These are phyloP conservation scores for Pogona vitticeps DNA, from an alignment of 2,113 vertebrate genomes.

Conservation along the genomic window DNA sequence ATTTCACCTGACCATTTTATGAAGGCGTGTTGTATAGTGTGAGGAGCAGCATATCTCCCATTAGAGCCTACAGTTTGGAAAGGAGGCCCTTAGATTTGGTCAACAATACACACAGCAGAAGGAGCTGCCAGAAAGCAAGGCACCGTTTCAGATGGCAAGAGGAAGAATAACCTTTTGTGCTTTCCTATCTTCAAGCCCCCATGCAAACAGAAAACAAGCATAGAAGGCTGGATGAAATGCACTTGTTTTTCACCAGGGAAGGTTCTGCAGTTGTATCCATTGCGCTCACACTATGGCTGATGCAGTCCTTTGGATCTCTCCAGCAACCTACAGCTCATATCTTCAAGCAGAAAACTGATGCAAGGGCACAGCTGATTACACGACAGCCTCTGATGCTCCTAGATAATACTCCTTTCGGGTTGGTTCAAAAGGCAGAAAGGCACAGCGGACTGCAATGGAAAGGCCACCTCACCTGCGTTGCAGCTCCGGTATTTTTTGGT, in stretches of 20 bases:
- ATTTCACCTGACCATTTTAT: too few relatives aligned
- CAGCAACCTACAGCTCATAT: not conserved
- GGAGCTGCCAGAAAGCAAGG: not conserved
- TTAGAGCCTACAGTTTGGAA: too few relatives aligned
- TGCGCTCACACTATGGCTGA: too few relatives aligned
- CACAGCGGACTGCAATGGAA: accelerated
- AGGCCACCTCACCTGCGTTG: constrained; percentile 76
- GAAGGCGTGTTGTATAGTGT: not conserved
- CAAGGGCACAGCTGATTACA: not conserved
- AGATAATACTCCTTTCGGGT: not conserved
- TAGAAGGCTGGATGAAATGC: not conserved
- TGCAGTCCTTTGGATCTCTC: not conserved
- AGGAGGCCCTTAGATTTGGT: not conserved
- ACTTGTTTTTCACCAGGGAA: not conserved
- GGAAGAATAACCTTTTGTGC: not conserved
- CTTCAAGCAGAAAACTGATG: not conserved
- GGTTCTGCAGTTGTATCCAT: not conserved
- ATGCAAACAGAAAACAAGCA: not conserved
- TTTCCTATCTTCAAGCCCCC: not conserved
- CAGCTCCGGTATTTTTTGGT: constrained; percentile 88
- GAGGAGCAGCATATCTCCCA: too few relatives aligned
- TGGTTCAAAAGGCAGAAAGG: not conserved
- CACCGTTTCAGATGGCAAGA: not conserved
- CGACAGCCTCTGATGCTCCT: not conserved
- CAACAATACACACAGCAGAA: too few relatives aligned